Percentiles rank a stretch among this genome's conserved stretches.
These are phyloP conservation scores for Stenolophus ochropezus DNA, from an alignment of 2,888 invertebrate species.

Conservation along the genomic window DNA sequence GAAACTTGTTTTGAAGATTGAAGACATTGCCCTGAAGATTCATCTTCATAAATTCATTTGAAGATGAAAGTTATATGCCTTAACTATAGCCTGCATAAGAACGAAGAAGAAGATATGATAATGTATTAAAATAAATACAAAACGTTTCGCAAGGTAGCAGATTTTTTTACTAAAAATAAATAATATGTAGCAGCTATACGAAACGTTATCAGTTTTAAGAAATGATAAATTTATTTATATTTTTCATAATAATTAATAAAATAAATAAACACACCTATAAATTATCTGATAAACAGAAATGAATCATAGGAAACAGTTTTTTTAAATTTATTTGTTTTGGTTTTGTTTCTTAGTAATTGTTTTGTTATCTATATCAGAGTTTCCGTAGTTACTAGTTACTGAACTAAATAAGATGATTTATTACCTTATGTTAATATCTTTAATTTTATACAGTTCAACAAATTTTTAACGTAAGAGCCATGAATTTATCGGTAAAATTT, in stretches of 20 bases:
- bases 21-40: not conserved
- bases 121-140: not conserved
- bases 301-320: not conserved
- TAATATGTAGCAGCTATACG: too few species aligned
- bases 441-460: not conserved
- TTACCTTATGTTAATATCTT: not conserved
- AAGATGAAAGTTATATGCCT: constrained; percentile 41
- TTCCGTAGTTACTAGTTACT: not conserved
- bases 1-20: constrained; percentile 3
- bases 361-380: not conserved
- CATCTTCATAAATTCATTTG: constrained; percentile 46
- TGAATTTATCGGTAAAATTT: too few species aligned
- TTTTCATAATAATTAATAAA: not conserved
- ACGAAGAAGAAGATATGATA: not conserved
- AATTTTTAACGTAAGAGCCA: too few species aligned
- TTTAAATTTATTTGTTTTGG: not conserved
- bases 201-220: not conserved
- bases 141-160: not conserved
- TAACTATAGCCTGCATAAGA: constrained; percentile 12
- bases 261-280: not conserved
- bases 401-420: not conserved
- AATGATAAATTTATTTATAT: not conserved
- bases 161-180: too few species aligned
- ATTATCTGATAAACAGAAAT: not conserved
- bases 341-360: not conserved